Evolutionary conservation across 2,113 vertebrate genomes (phyloP).

Genomic region (Hemiscyllium ocellatum): DNA sequence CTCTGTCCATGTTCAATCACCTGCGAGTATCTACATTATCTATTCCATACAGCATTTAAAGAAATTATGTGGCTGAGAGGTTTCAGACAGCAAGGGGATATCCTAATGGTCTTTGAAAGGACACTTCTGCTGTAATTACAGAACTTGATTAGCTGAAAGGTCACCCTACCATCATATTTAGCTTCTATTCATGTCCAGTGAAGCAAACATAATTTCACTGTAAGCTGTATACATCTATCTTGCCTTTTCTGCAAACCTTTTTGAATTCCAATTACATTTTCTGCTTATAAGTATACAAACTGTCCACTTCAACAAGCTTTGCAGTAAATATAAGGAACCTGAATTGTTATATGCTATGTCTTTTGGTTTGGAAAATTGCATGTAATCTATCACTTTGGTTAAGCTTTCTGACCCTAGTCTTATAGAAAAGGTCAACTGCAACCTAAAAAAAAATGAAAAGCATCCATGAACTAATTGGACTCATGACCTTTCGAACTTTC

Average conservation of each 20-base stretch:
- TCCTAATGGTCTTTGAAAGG: conserved; percentile 25
- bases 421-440: background rate
- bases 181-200: background rate
- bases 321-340: background rate
- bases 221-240: background rate
- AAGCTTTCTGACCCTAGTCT: background rate
- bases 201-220: conserved; percentile 7
- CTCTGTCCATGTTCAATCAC: background rate
- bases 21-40: too few relatives aligned
- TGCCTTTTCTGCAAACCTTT: background rate
- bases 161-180: conserved; percentile 11
- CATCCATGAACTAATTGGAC: conserved; percentile 24
- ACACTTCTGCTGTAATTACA: conserved; percentile 11
- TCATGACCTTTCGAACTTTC: conserved; percentile 18
- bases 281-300: background rate
- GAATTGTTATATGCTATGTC: background rate
- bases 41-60: background rate
- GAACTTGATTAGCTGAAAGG: conserved; percentile 27
- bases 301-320: background rate
- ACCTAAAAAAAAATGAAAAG: conserved; percentile 8
- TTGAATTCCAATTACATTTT: background rate
- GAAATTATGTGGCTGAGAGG: background rate
- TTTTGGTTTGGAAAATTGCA: background rate
- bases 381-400: conserved; percentile 15
- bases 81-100: background rate